Conservation (phyloP, 2,113 vertebrate genomes). For the Aythya baeri region DNA sequence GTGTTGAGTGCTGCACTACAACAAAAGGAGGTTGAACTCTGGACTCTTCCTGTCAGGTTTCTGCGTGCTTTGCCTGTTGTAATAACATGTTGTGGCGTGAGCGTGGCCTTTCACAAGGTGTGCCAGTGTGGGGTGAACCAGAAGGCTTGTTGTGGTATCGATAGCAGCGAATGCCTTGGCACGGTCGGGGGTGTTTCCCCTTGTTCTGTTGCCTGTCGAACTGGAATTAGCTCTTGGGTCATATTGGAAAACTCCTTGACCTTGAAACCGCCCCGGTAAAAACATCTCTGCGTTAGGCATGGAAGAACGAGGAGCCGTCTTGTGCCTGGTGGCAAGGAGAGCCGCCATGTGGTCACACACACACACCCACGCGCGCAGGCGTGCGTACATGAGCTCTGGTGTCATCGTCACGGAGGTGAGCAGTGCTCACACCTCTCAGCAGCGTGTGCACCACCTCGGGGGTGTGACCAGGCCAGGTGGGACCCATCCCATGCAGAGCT, state of each 20-base stretch:
- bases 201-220: neutral
- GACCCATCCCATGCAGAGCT: neutral
- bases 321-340: neutral
- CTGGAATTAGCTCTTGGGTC: neutral
- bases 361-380: neutral
- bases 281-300: neutral
- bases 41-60: slow-evolving; percentile 27
- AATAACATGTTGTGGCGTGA: slow-evolving; percentile 5
- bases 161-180: neutral
- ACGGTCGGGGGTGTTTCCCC: neutral
- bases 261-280: neutral
- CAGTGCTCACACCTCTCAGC: neutral
- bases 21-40: slow-evolving; percentile 9
- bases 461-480: neutral
- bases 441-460: neutral
- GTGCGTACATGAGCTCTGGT: neutral
- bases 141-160: neutral
- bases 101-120: slow-evolving; percentile 21
- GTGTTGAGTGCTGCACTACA: neutral
- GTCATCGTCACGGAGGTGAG: neutral
- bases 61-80: neutral
- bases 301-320: neutral
- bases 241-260: neutral
- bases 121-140: slow-evolving; percentile 8
- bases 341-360: neutral